These are phyloP conservation scores for Pteria penguin DNA, from an alignment of 2,888 invertebrate genomes.

Conservation along the genomic window DNA sequence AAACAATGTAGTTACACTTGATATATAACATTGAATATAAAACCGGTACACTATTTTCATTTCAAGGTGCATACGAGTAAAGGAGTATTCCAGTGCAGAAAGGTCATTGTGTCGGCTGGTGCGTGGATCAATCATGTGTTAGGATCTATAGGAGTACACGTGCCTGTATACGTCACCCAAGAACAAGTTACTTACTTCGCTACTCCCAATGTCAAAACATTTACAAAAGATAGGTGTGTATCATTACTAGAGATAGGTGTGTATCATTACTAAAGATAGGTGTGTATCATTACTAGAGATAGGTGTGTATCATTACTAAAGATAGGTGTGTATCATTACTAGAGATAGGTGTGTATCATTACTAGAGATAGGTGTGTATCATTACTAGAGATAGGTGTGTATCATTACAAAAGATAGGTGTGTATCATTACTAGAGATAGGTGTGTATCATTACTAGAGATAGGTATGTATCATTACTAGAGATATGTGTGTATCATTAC, in stretches of 20 bases:
- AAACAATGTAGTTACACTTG: too few relatives aligned
- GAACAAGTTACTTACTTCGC: conserved; percentile 78
- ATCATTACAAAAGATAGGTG: too few relatives aligned
- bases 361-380: too few relatives aligned
- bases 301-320: neutral
- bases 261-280: neutral
- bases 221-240: conserved; percentile 73
- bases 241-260: neutral
- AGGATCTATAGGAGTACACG: conserved; percentile 72
- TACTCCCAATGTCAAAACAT: conserved; percentile 73
- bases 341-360: too few relatives aligned
- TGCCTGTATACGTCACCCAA: conserved; percentile 77
- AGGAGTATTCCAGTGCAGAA: conserved; percentile 69
- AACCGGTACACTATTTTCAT: neutral
- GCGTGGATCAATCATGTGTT: conserved; percentile 78
- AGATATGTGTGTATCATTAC: too few relatives aligned
- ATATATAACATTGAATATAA: too few relatives aligned
- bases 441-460: too few relatives aligned
- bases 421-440: too few relatives aligned
- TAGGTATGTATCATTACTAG: too few relatives aligned
- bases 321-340: too few relatives aligned
- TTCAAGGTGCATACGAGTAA: conserved; percentile 70
- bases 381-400: too few relatives aligned
- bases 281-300: neutral
- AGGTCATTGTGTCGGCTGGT: conserved; percentile 74